phyloP scores from a whole-genome alignment of 2,797 vertebrate genomes.

The Anolis apletophallus region DNA sequence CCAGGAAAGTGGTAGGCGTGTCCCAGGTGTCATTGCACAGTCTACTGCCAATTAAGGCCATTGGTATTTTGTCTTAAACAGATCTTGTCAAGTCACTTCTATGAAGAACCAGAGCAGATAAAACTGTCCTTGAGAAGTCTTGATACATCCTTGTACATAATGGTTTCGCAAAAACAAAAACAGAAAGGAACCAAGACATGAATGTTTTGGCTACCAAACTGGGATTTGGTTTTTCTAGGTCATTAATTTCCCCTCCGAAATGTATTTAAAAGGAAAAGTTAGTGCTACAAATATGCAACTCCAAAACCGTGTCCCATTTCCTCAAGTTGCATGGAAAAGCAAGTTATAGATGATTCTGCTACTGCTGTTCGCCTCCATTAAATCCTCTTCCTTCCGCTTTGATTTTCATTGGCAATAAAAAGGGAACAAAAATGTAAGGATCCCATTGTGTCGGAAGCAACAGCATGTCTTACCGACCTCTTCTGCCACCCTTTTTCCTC shows the following conservation, averaged over 20 bases:
- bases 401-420: slow-evolving; percentile 76
- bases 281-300: slow-evolving; percentile 85
- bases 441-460: slow-evolving; percentile 67
- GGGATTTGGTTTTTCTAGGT: slow-evolving; percentile 87
- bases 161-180: slow-evolving; percentile 79
- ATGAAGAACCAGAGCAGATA: slow-evolving; percentile 74
- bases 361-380: slow-evolving; percentile 73
- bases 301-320: slow-evolving; percentile 71
- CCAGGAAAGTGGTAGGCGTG: slow-evolving; percentile 74
- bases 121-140: slow-evolving; percentile 77
- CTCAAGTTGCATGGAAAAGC: slow-evolving; percentile 79
- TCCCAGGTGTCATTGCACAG: slow-evolving; percentile 78
- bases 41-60: slow-evolving; percentile 83
- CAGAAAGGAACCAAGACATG: slow-evolving; percentile 79
- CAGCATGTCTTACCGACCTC: slow-evolving; percentile 76
- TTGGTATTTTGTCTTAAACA: slow-evolving; percentile 78
- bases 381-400: slow-evolving; percentile 71
- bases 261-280: slow-evolving; percentile 81
- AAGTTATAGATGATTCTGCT: slow-evolving; percentile 78
- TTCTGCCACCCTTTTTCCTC: slow-evolving; percentile 57
- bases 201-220: slow-evolving; percentile 84
- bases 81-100: slow-evolving; percentile 78
- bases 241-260: slow-evolving; percentile 74
- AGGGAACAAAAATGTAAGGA: slow-evolving; percentile 72
- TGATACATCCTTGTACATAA: slow-evolving; percentile 70